Evolutionary conservation across 2,797 vertebrate species (phyloP).

Genomic region (Sphenopsis melanotis): DNA sequence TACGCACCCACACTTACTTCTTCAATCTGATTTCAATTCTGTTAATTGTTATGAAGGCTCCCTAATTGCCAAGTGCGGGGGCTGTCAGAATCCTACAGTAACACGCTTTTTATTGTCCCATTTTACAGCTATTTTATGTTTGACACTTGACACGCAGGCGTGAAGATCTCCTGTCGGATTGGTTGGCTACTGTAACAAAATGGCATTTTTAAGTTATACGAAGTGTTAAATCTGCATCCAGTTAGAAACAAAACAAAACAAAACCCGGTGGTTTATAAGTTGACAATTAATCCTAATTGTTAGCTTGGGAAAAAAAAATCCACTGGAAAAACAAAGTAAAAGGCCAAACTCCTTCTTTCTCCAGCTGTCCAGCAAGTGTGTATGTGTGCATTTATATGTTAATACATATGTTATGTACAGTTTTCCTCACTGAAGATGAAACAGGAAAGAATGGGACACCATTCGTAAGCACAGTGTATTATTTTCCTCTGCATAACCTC

Average conservation of each 20-base stretch:
- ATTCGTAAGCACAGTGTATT: background rate
- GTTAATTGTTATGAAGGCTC: slow-evolving; percentile 44
- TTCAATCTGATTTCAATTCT: slow-evolving; percentile 26
- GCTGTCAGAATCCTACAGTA: slow-evolving; percentile 27
- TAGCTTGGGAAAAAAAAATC: background rate
- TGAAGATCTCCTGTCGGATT: slow-evolving; percentile 14
- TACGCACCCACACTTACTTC: background rate
- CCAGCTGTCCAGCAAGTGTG: background rate
- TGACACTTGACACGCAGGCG: slow-evolving; percentile 38
- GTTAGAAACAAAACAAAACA: slow-evolving; percentile 51
- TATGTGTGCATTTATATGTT: background rate
- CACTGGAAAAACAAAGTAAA: background rate
- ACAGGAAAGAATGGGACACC: background rate
- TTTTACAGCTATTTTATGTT: slow-evolving; percentile 44
- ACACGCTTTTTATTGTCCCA: slow-evolving; percentile 24
- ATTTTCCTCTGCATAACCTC: slow-evolving; percentile 5
- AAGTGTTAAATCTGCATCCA: slow-evolving; percentile 44
- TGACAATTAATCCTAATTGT: slow-evolving; percentile 37
- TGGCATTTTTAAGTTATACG: slow-evolving; percentile 41
- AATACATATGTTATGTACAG: background rate
- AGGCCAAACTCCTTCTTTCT: background rate
- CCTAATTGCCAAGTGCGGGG: background rate
- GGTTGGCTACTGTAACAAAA: slow-evolving; percentile 24
- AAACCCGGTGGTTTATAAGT: background rate
- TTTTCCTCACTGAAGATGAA: background rate